These are phyloP conservation scores for Dolichopus griseipennis DNA, from an alignment of 2,888 invertebrate genomes.

Conservation along the genomic window DNA sequence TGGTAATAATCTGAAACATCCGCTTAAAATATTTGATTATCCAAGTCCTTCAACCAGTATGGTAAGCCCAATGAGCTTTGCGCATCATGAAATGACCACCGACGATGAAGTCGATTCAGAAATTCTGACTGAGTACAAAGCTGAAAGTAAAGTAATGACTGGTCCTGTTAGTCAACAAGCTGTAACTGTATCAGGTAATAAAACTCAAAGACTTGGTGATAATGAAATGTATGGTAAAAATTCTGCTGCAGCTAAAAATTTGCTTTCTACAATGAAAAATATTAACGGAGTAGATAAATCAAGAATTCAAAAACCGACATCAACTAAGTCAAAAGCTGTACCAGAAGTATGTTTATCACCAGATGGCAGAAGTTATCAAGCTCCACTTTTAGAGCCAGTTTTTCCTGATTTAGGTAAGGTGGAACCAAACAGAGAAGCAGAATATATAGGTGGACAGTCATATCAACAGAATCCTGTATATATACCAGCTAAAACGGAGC, in stretches of 20 bases:
- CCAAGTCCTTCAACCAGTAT: constrained; percentile 21
- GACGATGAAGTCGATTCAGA: constrained; percentile 39
- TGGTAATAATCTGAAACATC: constrained; percentile 16
- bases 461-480: constrained; percentile 21
- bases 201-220: constrained; percentile 36
- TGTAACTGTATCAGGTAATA: constrained; percentile 45
- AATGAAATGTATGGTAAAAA: constrained; percentile 45
- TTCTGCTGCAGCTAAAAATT: constrained; percentile 46
- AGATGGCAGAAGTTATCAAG: constrained; percentile 38
- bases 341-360: constrained; percentile 34
- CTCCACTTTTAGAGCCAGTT: constrained; percentile 37
- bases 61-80: constrained; percentile 18
- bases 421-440: constrained; percentile 32
- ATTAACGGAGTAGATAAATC: constrained; percentile 30
- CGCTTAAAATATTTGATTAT: constrained; percentile 23
- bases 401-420: constrained; percentile 35
- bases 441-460: constrained; percentile 23
- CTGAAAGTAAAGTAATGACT: constrained; percentile 65
- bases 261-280: constrained; percentile 52
- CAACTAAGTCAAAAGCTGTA: constrained; percentile 24
- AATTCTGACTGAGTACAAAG: constrained; percentile 51
- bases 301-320: constrained; percentile 27
- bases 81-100: constrained; percentile 30
- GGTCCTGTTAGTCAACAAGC: constrained; percentile 66
- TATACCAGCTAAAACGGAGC: constrained; percentile 12